phyloP scores from a whole-genome alignment of 2,797 vertebrate species.

The Poeciliopsis turneri region DNA sequence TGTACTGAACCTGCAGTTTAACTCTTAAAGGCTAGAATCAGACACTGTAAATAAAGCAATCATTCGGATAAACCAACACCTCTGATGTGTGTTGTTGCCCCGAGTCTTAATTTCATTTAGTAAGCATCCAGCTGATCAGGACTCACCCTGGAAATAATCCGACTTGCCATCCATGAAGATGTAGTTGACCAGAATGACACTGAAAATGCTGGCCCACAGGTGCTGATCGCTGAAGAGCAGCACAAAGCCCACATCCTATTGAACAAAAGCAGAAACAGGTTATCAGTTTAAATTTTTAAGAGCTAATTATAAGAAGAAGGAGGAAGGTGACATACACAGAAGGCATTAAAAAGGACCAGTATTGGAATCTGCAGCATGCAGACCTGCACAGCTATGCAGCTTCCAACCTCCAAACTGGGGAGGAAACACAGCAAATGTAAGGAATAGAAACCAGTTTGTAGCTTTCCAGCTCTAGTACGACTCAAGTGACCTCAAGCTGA shows the following conservation, averaged over 20 bases:
- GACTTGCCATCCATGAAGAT: constrained; percentile 93
- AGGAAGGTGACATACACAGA: constrained; percentile 82
- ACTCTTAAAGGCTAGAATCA: neutral
- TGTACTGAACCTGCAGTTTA: neutral
- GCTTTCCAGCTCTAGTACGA: neutral
- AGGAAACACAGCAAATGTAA: neutral
- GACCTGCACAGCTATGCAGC: constrained; percentile 90
- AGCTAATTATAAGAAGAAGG: constrained; percentile 1
- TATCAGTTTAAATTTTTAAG: neutral
- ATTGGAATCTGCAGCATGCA: constrained; percentile 96
- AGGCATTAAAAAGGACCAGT: constrained; percentile 87
- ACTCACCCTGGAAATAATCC: constrained; percentile 89
- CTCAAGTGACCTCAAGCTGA: constrained; percentile 86
- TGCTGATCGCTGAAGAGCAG: constrained; percentile 87
- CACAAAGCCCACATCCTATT: constrained; percentile 84
- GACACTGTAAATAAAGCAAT: neutral
- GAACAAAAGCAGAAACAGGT: constrained; percentile 2
- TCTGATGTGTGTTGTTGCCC: neutral
- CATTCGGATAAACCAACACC: neutral
- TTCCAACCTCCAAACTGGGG: constrained; percentile 89
- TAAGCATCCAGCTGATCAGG: neutral
- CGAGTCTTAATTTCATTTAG: neutral
- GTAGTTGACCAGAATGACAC: constrained; percentile 87
- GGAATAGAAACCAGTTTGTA: neutral
- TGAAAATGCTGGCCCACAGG: constrained; percentile 88